These are phyloP conservation scores for Thryonomys swinderianus DNA, from an alignment of 2,113 vertebrate genomes.

Conservation along the genomic window DNA sequence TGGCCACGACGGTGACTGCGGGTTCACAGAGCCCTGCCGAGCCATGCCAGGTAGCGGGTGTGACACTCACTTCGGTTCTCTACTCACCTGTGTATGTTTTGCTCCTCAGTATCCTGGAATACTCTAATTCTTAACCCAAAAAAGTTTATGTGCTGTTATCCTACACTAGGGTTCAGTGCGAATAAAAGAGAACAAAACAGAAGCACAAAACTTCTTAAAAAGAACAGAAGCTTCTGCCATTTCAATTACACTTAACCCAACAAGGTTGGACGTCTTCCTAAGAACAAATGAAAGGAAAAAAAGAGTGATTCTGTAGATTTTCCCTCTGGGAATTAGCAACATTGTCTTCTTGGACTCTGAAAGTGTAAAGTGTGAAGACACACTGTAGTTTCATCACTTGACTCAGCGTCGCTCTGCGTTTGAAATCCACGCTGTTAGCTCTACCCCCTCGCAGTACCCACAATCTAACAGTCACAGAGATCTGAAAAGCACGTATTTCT, in stretches of 20 bases:
- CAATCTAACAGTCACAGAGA: slow-evolving; percentile 2
- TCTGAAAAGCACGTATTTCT: slow-evolving; percentile 33
- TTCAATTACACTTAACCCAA: slow-evolving; percentile 28
- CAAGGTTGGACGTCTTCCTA: neutral
- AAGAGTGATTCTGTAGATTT: neutral
- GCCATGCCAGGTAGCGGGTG: neutral
- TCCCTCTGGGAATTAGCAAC: slow-evolving; percentile 23
- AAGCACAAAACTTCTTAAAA: neutral
- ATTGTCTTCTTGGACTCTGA: slow-evolving; percentile 34
- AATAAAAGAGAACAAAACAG: neutral
- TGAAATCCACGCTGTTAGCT: slow-evolving; percentile 17
- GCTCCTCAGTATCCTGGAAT: neutral
- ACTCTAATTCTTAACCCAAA: neutral
- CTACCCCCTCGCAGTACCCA: neutral
- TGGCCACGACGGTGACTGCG: neutral
- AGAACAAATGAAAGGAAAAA: slow-evolving; percentile 3
- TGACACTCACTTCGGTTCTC: neutral
- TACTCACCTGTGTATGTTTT: slow-evolving; percentile 31
- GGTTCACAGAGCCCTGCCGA: neutral
- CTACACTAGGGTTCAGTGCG: slow-evolving; percentile 11
- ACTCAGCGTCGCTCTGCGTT: slow-evolving; percentile 8
- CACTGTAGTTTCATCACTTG: neutral
- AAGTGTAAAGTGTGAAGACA: slow-evolving; percentile 28
- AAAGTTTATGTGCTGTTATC: slow-evolving; percentile 7
- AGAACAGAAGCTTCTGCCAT: neutral